A percentile compares a stretch with the other conserved stretches of the same genome.
phyloP scores from a whole-genome alignment of 2,113 vertebrate genomes.

The Callipepla californica region DNA sequence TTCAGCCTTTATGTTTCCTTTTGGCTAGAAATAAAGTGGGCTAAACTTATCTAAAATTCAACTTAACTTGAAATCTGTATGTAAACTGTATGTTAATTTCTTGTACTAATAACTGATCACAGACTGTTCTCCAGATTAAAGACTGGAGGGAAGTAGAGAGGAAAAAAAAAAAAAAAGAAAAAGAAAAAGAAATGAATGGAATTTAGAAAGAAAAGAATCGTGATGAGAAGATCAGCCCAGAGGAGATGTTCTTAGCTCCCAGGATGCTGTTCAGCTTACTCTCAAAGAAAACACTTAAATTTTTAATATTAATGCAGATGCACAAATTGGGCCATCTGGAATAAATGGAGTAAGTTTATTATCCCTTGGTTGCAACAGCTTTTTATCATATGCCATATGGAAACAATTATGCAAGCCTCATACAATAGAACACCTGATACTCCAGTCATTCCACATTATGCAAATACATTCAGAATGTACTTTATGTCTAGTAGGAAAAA shows the following conservation, averaged over 20 bases:
- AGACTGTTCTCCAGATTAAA: neutral
- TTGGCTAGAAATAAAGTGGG: conserved; percentile 51
- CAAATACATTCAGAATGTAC: neutral
- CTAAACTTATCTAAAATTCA: conserved; percentile 25
- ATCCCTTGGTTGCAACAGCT: neutral
- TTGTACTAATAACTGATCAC: neutral
- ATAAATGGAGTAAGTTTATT: conserved; percentile 30
- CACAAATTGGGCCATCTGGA: conserved; percentile 38
- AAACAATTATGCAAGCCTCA: conserved; percentile 22
- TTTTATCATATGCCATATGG: conserved; percentile 19
- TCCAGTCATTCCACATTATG: neutral
- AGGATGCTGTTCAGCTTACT: neutral
- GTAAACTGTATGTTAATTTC: neutral
- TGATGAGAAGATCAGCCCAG: neutral
- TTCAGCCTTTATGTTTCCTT: conserved; percentile 32
- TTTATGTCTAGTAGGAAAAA: neutral
- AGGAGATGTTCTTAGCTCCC: conserved; percentile 1
- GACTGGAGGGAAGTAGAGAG: neutral
- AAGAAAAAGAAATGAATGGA: neutral
- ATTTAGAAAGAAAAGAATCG: neutral
- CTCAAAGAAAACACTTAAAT: conserved; percentile 41
- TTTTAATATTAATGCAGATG: conserved; percentile 56
- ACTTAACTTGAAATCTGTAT: conserved; percentile 6
- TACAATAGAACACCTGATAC: neutral
- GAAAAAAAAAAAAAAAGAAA: neutral